Base-by-base conservation (phyloP, 1,140 invertebrate species). In the Sitophilus oryzae region DNA sequence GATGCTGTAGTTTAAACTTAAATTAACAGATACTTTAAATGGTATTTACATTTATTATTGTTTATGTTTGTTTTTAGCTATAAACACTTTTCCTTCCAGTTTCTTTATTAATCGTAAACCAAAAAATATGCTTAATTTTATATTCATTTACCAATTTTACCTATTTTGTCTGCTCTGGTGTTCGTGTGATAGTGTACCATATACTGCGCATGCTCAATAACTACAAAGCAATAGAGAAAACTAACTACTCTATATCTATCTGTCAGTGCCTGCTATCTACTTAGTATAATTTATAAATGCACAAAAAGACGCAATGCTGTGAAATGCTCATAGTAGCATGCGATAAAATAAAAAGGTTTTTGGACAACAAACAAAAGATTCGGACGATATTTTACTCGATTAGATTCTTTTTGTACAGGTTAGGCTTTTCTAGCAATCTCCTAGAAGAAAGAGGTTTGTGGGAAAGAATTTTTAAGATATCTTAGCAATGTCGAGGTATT, bases 181-280 rank as follows among this genome's bases (percentile, higher is more conserved):
- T 51, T 38, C n/a, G 55, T 57, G 55, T 57, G 41, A 52, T 43
- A 51, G 49, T 57, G 55, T 57, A 47, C 47, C 55, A 57, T 35
- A 47, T n/a, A 52, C 41, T 57, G 55, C 55, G 35, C 55, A 57
- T 57, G 55, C 55, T 15, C 14, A 21, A 3, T 22, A 5, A 40
- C 44, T 53, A 49, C 44, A 2, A 47, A 55, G 38, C 35, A 14
- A 3, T 41, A 23, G 22, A 41, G 22, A 52, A 44, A 38, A 20
- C 21, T 22, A 40, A 40, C 34, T 20, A 41, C 18, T 42, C n/a
- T 19, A 46, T 22, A 20, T 16, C 10, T 15, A 25, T 4, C 9
- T 23, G 16, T 19, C 11, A 21, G 11, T 23, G 20, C 44, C n/a
- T 46, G 6, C 44, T 42, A n/a, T n/a, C 6, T 6, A 46, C 11